phyloP scores from a whole-genome alignment of 2,113 vertebrate species.

The Chloroceryle aenea region DNA sequence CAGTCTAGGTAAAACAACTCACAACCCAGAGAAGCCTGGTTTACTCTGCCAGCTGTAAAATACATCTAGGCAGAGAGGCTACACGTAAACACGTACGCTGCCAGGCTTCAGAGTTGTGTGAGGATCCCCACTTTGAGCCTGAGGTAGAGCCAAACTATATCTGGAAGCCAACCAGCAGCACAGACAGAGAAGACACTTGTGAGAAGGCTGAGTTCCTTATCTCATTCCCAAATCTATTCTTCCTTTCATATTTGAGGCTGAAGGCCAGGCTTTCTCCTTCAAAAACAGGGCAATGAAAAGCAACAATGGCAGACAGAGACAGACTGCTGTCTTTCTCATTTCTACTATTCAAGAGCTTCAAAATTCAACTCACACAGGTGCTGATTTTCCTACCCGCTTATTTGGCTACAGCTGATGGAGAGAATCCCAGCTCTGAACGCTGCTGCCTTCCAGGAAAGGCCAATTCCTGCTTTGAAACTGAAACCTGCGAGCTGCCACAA shows the following conservation, averaged over 20 bases:
- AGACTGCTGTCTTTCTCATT: slow-evolving; percentile 39
- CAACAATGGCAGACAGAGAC: background rate
- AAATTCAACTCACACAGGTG: slow-evolving; percentile 11
- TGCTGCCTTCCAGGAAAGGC: background rate
- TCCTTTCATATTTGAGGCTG: slow-evolving; percentile 18
- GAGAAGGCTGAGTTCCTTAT: slow-evolving; percentile 12
- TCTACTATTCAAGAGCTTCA: slow-evolving; percentile 15
- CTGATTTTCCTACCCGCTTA: slow-evolving; percentile 27
- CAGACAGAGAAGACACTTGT: background rate
- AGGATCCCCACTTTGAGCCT: slow-evolving; percentile 1
- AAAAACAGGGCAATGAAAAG: slow-evolving; percentile 20
- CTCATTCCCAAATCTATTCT: slow-evolving; percentile 38
- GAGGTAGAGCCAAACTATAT: slow-evolving; percentile 31
- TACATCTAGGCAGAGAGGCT: background rate
- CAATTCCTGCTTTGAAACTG: background rate
- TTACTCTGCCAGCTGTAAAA: background rate
- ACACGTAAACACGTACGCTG: background rate
- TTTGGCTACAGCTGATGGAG: background rate
- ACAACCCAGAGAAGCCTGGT: background rate
- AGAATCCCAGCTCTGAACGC: background rate
- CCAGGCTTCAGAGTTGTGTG: slow-evolving; percentile 5
- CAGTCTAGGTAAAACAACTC: background rate
- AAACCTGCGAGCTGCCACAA: background rate
- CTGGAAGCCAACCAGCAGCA: slow-evolving; percentile 25
- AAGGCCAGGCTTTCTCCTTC: background rate